Evolutionary conservation across 1,140 invertebrate genomes (phyloP), one percentile per base, ranked within the genome.

Genomic region (Dolichoris vasculosae): DNA sequence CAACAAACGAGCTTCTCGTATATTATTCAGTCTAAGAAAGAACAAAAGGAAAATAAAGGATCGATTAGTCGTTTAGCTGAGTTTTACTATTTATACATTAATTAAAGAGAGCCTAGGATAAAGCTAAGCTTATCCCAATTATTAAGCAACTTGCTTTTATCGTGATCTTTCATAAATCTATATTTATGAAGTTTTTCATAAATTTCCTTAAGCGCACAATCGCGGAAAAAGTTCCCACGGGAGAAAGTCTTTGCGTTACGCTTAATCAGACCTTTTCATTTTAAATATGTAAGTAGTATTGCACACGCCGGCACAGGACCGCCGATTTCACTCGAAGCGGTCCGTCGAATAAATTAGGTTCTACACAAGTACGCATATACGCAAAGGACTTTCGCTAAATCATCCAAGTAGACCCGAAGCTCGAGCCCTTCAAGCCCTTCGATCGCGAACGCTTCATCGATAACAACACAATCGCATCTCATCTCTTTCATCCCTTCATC

Each of bases 231-330:
- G 20, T 79, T 43, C 38, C 75, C 64, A 32, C 80, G 71, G 7
- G 30, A 64, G 64, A 63, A 79, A 86, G 81, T 83, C 51, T 69
- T 59, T 40, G 69, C 69, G 30, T 73, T 86, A 64, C 55, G 71
- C 4, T 59, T 73, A 48, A 43, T 85, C 71, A 76, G 79, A 77
- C 79, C 55, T 55, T 63, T 81, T 85, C 40, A 26, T 63, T 86
- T 32, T 79, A 79, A 40, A n/a, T 43, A 81, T 46, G 55, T 78
- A 77, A 85, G n/a, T 75, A 84, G 80, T 86, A 86, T 86, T 86
- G 86, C 86, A 86, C 86, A 71, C 67, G 59, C 86, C 86, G 86
- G 86, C 86, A 84, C 77, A 43, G 80, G 63, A 59, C 64, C 83
- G 79, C 32, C 69, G 48, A 81, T 35, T 55, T 67, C 0, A 82